phyloP scores from a whole-genome alignment of 1,140 invertebrate species.

The Listronotus oregonensis region DNA sequence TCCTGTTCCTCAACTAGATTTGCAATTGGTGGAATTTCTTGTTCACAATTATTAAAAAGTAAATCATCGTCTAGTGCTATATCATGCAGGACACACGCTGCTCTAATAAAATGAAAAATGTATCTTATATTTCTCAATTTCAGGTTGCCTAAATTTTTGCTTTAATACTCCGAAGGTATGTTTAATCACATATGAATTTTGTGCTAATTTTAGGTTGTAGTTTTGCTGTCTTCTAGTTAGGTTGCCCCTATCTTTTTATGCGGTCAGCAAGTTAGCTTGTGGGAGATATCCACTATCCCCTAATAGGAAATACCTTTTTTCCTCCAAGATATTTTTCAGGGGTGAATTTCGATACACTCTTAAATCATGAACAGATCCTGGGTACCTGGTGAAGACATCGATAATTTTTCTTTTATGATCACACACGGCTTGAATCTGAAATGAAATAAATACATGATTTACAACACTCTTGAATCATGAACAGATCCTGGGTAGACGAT shows the following conservation, averaged over 20 bases:
- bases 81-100: neutral
- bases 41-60: too few relatives aligned
- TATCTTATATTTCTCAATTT: constrained; percentile 30
- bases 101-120: constrained; percentile 13
- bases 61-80: too few relatives aligned
- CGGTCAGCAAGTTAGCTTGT: constrained; percentile 23
- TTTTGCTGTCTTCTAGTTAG: constrained; percentile 18
- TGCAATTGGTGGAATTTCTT: too few relatives aligned
- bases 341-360: constrained; percentile 38
- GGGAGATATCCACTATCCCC: constrained; percentile 30
- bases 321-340: constrained; percentile 16
- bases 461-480: too few relatives aligned
- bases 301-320: too few relatives aligned
- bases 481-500: too few relatives aligned
- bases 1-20: too few relatives aligned
- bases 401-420: too few relatives aligned
- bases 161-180: constrained; percentile 34
- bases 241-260: constrained; percentile 25
- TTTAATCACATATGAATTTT: constrained; percentile 36
- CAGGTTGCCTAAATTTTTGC: constrained; percentile 29
- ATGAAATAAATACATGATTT: too few relatives aligned
- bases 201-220: too few relatives aligned
- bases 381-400: constrained; percentile 41
- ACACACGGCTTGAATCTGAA: too few relatives aligned
- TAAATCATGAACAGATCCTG: constrained; percentile 45